These are phyloP conservation scores for Pangasius djambal DNA, from an alignment of 2,797 vertebrate genomes.

Conservation along the genomic window DNA sequence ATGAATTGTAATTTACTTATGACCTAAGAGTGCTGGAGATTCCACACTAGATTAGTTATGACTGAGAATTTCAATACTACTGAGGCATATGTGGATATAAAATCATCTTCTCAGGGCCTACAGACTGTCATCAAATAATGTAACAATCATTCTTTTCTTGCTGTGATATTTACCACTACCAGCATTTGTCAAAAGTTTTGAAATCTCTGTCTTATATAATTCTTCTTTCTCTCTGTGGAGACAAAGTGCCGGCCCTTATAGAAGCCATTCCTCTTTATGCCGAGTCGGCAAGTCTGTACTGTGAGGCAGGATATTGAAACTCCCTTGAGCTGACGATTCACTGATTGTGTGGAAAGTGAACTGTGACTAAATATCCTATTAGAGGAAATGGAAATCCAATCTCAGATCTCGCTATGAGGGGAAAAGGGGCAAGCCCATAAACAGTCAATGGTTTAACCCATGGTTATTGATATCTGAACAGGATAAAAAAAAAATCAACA, in stretches of 20 bases:
- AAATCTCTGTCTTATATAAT: background rate
- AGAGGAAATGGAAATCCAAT: slow-evolving; percentile 52
- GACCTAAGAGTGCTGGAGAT: background rate
- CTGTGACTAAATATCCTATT: slow-evolving; percentile 52
- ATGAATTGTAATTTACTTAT: background rate
- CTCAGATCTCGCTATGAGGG: slow-evolving; percentile 17
- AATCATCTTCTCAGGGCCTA: background rate
- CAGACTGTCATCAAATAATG: background rate
- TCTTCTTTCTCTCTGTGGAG: background rate
- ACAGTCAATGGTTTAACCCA: slow-evolving; percentile 6
- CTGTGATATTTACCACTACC: background rate
- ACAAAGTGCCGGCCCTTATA: background rate
- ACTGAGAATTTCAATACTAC: background rate
- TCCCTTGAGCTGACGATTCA: slow-evolving; percentile 38
- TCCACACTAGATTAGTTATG: background rate
- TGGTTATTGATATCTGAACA: background rate
- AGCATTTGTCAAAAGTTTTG: background rate
- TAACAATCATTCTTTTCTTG: background rate
- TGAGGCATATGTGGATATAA: background rate
- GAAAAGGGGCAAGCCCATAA: slow-evolving; percentile 1
- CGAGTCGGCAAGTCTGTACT: slow-evolving; percentile 38
- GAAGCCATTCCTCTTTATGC: slow-evolving; percentile 31
- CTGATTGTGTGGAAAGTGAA: slow-evolving; percentile 37
- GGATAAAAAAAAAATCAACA: background rate
- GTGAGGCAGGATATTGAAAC: slow-evolving; percentile 25